phyloP scores from a whole-genome alignment of 1,140 invertebrate genomes.

The Drosophila sp. region DNA sequence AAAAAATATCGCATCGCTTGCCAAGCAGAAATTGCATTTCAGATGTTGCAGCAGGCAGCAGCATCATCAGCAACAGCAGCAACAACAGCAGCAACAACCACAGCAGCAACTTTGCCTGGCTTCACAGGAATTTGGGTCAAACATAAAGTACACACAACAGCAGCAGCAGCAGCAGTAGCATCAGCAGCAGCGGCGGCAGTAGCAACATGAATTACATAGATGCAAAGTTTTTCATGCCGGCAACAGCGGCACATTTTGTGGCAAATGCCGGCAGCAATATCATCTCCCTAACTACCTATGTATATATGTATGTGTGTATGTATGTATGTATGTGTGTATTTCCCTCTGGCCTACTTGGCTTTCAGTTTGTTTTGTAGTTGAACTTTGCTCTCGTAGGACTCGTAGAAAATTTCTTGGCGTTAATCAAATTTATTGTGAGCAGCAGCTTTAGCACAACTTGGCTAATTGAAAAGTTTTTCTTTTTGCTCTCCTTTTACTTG shows the following conservation, averaged over 20 bases:
- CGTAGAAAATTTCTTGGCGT: not conserved
- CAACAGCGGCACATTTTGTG: constrained; percentile 58
- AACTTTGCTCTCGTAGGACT: constrained; percentile 25
- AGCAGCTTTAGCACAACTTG: constrained; percentile 27
- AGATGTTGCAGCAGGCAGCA: constrained; percentile 54
- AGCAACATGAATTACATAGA: constrained; percentile 32
- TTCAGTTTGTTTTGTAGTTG: constrained; percentile 7
- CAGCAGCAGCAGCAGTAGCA: not conserved
- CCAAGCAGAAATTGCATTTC: constrained; percentile 57
- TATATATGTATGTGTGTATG: not conserved
- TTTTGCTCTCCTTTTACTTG: not conserved
- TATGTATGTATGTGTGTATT: not conserved
- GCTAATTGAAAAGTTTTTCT: constrained; percentile 46
- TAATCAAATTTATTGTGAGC: constrained; percentile 30
- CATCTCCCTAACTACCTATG: constrained; percentile 7
- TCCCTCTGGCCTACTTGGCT: constrained; percentile 8
- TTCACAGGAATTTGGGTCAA: constrained; percentile 61
- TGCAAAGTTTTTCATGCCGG: constrained; percentile 49
- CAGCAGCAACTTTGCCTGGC: constrained; percentile 50
- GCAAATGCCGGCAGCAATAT: constrained; percentile 44
- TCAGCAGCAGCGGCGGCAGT: constrained; percentile 5
- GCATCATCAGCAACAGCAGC: constrained; percentile 21
- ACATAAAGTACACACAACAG: constrained; percentile 44
- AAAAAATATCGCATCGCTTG: constrained; percentile 48
- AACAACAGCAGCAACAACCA: constrained; percentile 27